Evolutionary conservation across 2,797 vertebrate genomes (phyloP), one percentile per base, ranked within the genome.

Genomic region (Gallirallus australis): DNA sequence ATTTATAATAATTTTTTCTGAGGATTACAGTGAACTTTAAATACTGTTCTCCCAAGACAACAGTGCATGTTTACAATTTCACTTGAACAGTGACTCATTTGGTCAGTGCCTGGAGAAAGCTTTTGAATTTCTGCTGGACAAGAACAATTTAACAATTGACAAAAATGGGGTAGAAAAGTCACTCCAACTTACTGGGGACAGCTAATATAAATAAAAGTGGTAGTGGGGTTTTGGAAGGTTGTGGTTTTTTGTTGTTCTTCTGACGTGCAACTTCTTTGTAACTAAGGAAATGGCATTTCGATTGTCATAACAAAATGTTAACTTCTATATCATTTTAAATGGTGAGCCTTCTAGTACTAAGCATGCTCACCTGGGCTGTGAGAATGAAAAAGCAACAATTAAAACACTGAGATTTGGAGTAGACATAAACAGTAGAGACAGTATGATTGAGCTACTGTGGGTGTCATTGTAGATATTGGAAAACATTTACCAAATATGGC

Each of bases 31-130:
- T 66, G 45, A 71, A 57, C 3, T 78, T 71, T 33, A 69, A 71
- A 12, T 53, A 37, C 12, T 31, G 4, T 73, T 72, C 80, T 52
- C 57, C 66, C 19, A 71, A 57, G 57, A 56, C 40, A 75, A 6
- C 12, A 8, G 3, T 33, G 12, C 0, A 0, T 63, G 9, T 75
- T 72, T 69, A 20, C 28, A 39, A 0, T 65, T 89, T 70, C 12
- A 33, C 3, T 80, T 81, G 28, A 18, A 80, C n/a, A 11, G 18
- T 83, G 66, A 35, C n/a, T 82, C 7, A 18, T 50, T 77, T 76
- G 35, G 24, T 37, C 68, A 53, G 0, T 53, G 12, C 33, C 39
- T 90, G 66, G 42, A 70, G 45, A 57, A 78, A 78, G 2, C 16
- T 68, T 89, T 57, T 79, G 24, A 69, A 35, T 68, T 77, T 90